Evolutionary conservation across 2,888 invertebrate species (phyloP).

Genomic region (Phasia obesa): DNA sequence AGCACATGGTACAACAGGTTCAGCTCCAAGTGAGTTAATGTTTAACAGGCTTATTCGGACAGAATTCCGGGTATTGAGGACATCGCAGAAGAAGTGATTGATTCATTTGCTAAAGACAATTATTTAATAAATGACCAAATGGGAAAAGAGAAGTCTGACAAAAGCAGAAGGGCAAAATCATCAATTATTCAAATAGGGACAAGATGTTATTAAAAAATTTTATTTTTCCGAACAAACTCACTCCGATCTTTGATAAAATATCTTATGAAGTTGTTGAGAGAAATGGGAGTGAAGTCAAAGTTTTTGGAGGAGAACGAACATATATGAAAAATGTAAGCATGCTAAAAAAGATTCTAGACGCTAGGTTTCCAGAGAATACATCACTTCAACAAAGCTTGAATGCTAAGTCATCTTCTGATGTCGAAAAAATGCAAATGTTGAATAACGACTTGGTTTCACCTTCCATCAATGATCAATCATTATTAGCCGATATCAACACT

Average conservation of each 20-base stretch:
- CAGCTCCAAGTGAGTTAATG: slow-evolving; percentile 45
- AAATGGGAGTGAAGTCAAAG: slow-evolving; percentile 37
- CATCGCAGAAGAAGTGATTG: slow-evolving; percentile 25
- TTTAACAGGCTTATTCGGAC: slow-evolving; percentile 58
- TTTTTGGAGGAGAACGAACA: slow-evolving; percentile 48
- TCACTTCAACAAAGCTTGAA: slow-evolving; percentile 3
- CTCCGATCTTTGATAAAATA: slow-evolving; percentile 58
- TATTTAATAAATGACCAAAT: slow-evolving; percentile 48
- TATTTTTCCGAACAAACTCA: slow-evolving; percentile 55
- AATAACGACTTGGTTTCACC: slow-evolving; percentile 25
- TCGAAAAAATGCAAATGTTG: neutral
- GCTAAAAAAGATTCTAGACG: slow-evolving; percentile 45
- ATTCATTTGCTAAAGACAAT: slow-evolving; percentile 27
- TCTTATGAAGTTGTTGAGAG: slow-evolving; percentile 55
- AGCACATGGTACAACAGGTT: slow-evolving; percentile 60
- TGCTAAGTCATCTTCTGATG: slow-evolving; percentile 3
- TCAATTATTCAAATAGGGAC: slow-evolving; percentile 54
- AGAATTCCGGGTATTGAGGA: slow-evolving; percentile 49
- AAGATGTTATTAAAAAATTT: slow-evolving; percentile 56
- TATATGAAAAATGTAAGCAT: slow-evolving; percentile 53
- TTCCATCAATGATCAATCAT: slow-evolving; percentile 39
- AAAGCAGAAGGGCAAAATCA: slow-evolving; percentile 30
- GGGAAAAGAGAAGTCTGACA: slow-evolving; percentile 75
- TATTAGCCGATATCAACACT: slow-evolving; percentile 24
- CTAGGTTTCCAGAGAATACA: too few relatives aligned